These are phyloP conservation scores for Crotalus helleri DNA, from an alignment of 2,113 vertebrate genomes.

Conservation along the genomic window DNA sequence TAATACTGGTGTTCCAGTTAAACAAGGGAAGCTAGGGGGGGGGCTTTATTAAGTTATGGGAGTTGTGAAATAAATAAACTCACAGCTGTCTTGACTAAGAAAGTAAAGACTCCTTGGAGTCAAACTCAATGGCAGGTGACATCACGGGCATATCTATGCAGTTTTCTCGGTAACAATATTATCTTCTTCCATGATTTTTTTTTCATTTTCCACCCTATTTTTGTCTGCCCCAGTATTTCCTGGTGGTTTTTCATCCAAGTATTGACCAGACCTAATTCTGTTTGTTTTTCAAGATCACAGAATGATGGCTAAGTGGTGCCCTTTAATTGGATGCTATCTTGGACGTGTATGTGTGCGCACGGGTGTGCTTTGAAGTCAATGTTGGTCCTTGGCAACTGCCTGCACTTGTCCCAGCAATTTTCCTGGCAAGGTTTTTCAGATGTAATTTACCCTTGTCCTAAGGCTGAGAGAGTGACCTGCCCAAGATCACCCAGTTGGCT, in stretches of 20 bases:
- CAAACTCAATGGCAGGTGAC: neutral
- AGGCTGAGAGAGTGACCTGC: neutral
- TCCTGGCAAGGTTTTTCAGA: neutral
- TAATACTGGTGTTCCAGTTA: neutral
- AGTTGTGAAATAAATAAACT: neutral
- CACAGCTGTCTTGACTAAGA: neutral
- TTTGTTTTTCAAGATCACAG: neutral
- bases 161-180: neutral
- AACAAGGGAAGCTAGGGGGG: neutral
- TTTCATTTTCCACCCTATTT: neutral
- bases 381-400: neutral
- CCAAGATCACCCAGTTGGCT: neutral
- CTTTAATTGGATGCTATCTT: neutral
- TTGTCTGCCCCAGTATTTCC: neutral
- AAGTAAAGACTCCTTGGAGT: neutral
- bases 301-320: neutral
- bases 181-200: neutral
- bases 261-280: neutral
- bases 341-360: neutral
- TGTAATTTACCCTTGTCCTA: neutral
- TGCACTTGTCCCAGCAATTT: neutral
- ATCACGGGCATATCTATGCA: neutral
- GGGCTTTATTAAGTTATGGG: neutral
- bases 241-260: neutral
- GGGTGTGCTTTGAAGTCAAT: neutral